Evolutionary conservation across 1,140 invertebrate genomes (phyloP).

Genomic region (Ceratina calcarata): DNA sequence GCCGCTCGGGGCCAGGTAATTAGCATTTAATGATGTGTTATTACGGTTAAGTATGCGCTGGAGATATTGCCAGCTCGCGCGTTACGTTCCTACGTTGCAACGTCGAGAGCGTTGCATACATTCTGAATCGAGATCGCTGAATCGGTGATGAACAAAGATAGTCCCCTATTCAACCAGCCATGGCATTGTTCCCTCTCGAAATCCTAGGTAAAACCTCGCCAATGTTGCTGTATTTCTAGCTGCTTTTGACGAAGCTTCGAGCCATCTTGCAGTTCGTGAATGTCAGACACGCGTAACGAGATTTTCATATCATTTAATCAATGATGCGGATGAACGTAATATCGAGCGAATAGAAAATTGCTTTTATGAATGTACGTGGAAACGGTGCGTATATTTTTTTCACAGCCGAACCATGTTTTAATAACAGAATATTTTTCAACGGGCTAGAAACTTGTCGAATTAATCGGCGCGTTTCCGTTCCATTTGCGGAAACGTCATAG

Average conservation of each 20-base stretch:
- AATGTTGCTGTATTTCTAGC: background rate
- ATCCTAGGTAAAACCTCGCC: slow-evolving; percentile 11
- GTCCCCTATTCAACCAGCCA: background rate
- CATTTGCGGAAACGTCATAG: background rate
- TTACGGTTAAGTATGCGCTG: background rate
- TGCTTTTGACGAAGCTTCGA: slow-evolving; percentile 3
- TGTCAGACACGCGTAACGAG: background rate
- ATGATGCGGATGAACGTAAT: too few species aligned
- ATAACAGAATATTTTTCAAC: too few species aligned
- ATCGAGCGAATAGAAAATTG: too few species aligned
- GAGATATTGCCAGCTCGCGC: background rate
- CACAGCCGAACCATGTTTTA: too few species aligned
- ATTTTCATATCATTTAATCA: too few species aligned
- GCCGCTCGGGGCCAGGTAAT: background rate
- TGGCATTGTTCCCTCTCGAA: slow-evolving; percentile 2
- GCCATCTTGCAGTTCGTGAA: background rate
- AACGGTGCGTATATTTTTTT: too few species aligned
- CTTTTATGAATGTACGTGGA: too few species aligned
- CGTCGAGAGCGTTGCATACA: background rate
- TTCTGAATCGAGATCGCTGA: background rate
- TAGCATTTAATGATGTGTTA: slow-evolving; percentile 31
- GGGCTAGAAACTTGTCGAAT: too few species aligned
- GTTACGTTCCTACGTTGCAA: background rate
- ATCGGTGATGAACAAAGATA: background rate
- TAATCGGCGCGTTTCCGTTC: background rate